Evolutionary conservation across 2,113 vertebrate species (phyloP).

Genomic region (Apeltes quadracus): DNA sequence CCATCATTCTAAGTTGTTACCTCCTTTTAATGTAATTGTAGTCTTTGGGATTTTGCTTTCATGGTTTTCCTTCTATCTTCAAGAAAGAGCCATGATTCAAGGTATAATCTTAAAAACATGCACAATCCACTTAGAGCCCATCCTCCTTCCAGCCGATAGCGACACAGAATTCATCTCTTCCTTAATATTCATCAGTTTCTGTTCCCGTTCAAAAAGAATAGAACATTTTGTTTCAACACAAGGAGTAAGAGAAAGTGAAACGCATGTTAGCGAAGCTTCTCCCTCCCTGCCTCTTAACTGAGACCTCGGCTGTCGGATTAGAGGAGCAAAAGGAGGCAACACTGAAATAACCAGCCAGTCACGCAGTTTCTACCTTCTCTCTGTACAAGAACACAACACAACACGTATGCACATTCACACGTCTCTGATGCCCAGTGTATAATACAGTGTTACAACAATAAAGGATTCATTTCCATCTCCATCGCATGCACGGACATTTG

Average conservation of each 20-base stretch:
- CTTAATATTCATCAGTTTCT: slow-evolving; percentile 37
- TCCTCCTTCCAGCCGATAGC: slow-evolving; percentile 12
- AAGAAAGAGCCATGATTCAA: background rate
- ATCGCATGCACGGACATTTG: background rate
- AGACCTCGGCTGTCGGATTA: slow-evolving; percentile 39
- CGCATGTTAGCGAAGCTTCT: slow-evolving; percentile 38
- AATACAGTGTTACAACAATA: background rate
- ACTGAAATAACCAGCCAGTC: slow-evolving; percentile 50
- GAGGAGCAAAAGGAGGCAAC: slow-evolving; percentile 25
- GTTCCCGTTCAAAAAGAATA: slow-evolving; percentile 33
- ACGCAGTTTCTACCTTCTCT: slow-evolving; percentile 16
- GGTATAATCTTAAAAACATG: slow-evolving; percentile 14
- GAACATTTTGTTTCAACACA: slow-evolving; percentile 50
- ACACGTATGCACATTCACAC: background rate
- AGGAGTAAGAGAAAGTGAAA: slow-evolving; percentile 19
- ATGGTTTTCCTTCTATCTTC: background rate
- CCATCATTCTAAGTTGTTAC: background rate
- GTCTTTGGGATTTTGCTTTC: background rate
- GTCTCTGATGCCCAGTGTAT: background rate
- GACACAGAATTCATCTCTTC: slow-evolving; percentile 28
- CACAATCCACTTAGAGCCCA: slow-evolving; percentile 37
- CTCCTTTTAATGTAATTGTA: background rate
- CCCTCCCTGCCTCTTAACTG: background rate
- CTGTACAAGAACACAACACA: slow-evolving; percentile 9
- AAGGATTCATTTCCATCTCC: too few species aligned